Conservation (phyloP, 2,797 vertebrate species). For the Microcaecilia unicolor region DNA sequence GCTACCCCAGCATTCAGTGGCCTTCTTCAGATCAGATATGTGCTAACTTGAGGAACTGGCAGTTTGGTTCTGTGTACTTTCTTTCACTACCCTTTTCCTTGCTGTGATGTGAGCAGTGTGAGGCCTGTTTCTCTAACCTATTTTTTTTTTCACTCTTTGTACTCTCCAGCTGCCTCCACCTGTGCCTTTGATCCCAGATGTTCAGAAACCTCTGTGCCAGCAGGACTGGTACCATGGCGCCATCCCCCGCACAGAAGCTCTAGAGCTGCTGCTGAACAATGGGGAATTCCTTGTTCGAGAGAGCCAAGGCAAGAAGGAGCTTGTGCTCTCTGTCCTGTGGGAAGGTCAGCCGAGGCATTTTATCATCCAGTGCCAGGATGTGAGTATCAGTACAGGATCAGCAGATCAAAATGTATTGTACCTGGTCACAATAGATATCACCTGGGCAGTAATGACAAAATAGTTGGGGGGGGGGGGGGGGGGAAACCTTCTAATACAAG, state of each 20-base stretch:
- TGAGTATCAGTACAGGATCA: conserved; percentile 44
- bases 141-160: neutral
- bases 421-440: no score
- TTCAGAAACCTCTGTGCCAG: conserved; percentile 76
- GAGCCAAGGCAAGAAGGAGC: conserved; percentile 89
- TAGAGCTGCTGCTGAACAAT: conserved; percentile 62
- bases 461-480: no score
- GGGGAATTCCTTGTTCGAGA: conserved; percentile 86
- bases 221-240: conserved; percentile 94
- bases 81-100: no score
- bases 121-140: neutral
- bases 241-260: conserved; percentile 77
- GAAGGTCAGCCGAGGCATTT: conserved; percentile 77
- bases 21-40: no score
- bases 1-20: no score
- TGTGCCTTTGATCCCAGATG: conserved; percentile 47
- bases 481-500: no score
- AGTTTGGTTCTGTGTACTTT: no score
- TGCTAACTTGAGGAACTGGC: no score
- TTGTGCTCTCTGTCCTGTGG: conserved; percentile 85
- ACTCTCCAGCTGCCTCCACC: conserved; percentile 60
- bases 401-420: no score
- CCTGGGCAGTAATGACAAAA: no score
- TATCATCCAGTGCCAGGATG: conserved; percentile 77
- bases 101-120: no score